These are phyloP conservation scores for Salvelinus namaycush DNA, from an alignment of 2,113 vertebrate species.

Conservation along the genomic window DNA sequence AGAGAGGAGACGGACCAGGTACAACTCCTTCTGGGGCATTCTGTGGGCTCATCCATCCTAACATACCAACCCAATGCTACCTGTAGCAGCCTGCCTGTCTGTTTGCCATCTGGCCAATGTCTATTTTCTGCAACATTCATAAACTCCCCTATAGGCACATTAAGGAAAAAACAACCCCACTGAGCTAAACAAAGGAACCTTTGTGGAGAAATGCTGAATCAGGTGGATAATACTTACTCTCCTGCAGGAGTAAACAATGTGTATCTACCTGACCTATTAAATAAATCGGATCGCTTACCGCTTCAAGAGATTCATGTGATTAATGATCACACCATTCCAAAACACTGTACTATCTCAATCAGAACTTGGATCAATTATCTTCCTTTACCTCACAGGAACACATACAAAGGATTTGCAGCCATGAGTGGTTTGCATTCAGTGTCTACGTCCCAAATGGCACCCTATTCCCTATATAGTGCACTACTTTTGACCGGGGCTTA, in stretches of 20 bases:
- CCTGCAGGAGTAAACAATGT: neutral
- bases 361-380: no score
- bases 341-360: no score
- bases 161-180: neutral
- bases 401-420: no score
- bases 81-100: slow-evolving; percentile 11
- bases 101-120: neutral
- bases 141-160: neutral
- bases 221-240: neutral
- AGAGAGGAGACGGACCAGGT: neutral
- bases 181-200: neutral
- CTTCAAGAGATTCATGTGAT: no score
- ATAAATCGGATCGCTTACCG: no score
- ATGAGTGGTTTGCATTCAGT: no score
- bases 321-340: no score
- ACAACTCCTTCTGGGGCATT: neutral
- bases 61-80: neutral
- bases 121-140: neutral
- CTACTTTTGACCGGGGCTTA: no score
- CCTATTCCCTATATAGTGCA: no score
- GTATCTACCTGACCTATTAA: neutral
- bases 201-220: neutral
- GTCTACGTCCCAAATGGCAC: no score
- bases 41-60: neutral
- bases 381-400: no score